Conservation (phyloP, 2,113 vertebrate genomes). For the Gavialis gangeticus region DNA sequence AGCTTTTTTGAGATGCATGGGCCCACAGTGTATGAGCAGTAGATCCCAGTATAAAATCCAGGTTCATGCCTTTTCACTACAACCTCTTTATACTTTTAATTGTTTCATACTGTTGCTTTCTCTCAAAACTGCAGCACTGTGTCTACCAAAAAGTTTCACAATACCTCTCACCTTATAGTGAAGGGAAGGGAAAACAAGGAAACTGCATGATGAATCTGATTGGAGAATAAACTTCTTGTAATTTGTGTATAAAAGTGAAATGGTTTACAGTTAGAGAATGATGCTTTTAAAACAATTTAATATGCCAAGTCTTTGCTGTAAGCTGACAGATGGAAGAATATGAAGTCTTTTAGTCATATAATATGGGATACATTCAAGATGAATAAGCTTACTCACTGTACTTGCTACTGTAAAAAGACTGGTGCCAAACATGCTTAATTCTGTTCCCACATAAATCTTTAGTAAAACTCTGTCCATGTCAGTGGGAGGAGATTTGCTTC, state of each 20-base stretch:
- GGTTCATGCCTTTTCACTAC: not conserved
- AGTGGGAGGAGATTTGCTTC: not conserved
- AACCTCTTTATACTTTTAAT: not conserved
- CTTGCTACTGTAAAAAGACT: too few species aligned
- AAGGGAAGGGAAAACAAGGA: rapidly evolving
- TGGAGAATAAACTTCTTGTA: not conserved
- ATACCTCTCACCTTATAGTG: not conserved
- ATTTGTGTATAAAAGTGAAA: not conserved
- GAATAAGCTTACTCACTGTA: not conserved
- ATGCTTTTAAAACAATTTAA: not conserved
- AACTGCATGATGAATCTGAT: not conserved
- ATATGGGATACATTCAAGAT: not conserved
- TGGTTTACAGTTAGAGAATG: not conserved
- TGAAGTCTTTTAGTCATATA: not conserved
- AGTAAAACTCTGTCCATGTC: not conserved
- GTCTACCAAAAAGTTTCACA: not conserved
- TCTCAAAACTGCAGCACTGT: not conserved
- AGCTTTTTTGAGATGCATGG: not conserved
- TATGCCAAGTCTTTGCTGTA: not conserved
- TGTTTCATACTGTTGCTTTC: not conserved
- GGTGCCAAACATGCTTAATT: not conserved
- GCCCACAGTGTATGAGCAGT: not conserved
- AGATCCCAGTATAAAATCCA: not conserved
- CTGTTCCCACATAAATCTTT: not conserved
- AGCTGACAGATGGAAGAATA: not conserved